Percentiles rank a stretch among this genome's conserved stretches.
Evolutionary conservation across 2,113 vertebrate species (phyloP).

Genomic region (Hiodon alosoides): DNA sequence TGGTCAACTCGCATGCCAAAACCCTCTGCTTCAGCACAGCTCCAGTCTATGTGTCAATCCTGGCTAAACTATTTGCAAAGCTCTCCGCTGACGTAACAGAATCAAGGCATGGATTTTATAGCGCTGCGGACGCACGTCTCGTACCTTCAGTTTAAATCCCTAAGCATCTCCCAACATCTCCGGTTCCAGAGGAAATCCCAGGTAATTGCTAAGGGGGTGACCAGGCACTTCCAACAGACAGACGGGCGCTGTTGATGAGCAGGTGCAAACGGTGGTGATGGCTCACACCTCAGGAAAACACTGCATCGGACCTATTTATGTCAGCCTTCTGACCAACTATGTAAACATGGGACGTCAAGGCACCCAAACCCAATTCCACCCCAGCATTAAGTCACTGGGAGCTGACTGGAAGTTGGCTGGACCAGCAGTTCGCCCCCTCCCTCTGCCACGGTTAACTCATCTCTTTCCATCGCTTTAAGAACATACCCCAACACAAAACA

Average conservation of each 20-base stretch:
- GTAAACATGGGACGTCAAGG: no score
- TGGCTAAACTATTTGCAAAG: slow-evolving; percentile 20
- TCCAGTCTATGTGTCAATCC: slow-evolving; percentile 9
- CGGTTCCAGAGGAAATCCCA: not conserved
- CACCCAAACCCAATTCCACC: no score
- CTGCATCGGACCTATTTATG: no score
- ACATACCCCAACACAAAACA: no score
- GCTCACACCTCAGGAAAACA: no score
- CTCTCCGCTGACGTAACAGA: slow-evolving; percentile 28
- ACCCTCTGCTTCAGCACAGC: not conserved
- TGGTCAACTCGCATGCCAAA: not conserved
- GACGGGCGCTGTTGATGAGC: not conserved
- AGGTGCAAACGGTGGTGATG: no score
- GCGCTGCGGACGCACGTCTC: not conserved
- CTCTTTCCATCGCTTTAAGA: no score
- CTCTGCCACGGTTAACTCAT: no score
- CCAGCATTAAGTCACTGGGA: no score
- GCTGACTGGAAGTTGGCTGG: no score
- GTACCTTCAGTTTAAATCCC: slow-evolving; percentile 3
- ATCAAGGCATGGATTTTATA: slow-evolving; percentile 27
- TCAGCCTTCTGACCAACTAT: no score
- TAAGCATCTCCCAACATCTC: not conserved
- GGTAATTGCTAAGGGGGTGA: not conserved
- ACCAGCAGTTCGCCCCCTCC: no score
- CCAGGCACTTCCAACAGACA: not conserved